These are phyloP conservation scores for Elysia chlorotica DNA, from an alignment of 1,140 invertebrate genomes.

Conservation along the genomic window DNA sequence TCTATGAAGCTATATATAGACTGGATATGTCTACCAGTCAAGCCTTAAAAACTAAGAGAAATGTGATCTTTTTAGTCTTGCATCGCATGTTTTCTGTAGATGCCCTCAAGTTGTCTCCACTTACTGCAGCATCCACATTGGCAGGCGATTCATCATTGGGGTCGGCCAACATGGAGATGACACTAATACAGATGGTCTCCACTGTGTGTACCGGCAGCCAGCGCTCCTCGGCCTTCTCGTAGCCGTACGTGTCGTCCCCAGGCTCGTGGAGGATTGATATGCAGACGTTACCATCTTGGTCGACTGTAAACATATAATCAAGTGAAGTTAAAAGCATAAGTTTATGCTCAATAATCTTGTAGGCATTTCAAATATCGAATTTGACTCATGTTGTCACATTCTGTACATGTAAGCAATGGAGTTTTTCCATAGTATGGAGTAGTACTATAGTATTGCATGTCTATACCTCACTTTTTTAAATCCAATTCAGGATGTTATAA, in stretches of 20 bases:
- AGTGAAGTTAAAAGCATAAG: not conserved
- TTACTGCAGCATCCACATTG: conserved; percentile 99
- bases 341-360: not conserved
- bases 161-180: conserved; percentile 98
- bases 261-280: conserved; percentile 99
- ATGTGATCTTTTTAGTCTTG: too few species aligned
- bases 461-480: too few species aligned
- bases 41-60: not conserved
- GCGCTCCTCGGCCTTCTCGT: conserved; percentile 97
- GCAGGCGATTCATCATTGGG: conserved; percentile 99
- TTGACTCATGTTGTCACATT: not conserved
- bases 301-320: conserved; percentile 79
- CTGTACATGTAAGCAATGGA: too few species aligned
- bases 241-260: conserved; percentile 99
- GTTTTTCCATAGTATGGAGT: too few species aligned
- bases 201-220: conserved; percentile 99
- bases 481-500: too few species aligned
- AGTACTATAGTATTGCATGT: too few species aligned
- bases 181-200: conserved; percentile 91
- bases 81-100: too few species aligned
- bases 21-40: not conserved
- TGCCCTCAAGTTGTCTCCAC: conserved; percentile 54
- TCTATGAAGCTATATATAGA: not conserved
- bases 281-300: conserved; percentile 98
- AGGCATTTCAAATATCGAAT: not conserved